phyloP scores from a whole-genome alignment of 2,888 invertebrate species.

The Acronicta alni region DNA sequence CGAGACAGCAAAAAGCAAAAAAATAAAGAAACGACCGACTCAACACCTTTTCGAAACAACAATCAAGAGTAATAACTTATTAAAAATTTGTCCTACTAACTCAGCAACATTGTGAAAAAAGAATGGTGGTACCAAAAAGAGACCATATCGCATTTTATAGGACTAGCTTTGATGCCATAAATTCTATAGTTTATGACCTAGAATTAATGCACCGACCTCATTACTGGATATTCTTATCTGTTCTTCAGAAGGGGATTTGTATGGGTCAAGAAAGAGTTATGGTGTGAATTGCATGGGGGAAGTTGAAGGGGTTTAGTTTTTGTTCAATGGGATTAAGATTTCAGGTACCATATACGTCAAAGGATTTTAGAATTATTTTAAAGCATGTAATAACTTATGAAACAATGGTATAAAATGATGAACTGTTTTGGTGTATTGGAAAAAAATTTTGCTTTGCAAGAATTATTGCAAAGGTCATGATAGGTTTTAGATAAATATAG shows the following conservation, averaged over 20 bases:
- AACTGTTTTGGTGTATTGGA: too few species aligned
- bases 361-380: constrained; percentile 24
- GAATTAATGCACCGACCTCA: constrained; percentile 86
- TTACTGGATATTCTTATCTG: constrained; percentile 84
- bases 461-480: too few species aligned
- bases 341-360: constrained; percentile 45
- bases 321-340: constrained; percentile 57
- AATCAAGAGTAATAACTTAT: constrained; percentile 60
- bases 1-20: background rate
- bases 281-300: constrained; percentile 77
- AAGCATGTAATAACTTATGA: constrained; percentile 3
- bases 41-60: constrained; percentile 62
- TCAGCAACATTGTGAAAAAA: constrained; percentile 81
- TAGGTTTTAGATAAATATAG: too few species aligned
- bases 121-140: constrained; percentile 73
- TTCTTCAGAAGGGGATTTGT: constrained; percentile 73
- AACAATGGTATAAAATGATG: background rate
- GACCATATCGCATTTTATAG: constrained; percentile 87
- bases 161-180: constrained; percentile 80
- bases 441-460: too few species aligned
- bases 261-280: constrained; percentile 87
- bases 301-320: constrained; percentile 60
- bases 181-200: constrained; percentile 86
- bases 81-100: constrained; percentile 80
- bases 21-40: constrained; percentile 44